Percentiles rank a stretch among this genome's conserved stretches.
These are phyloP conservation scores for Ptilonorhynchus violaceus DNA, from an alignment of 2,113 vertebrate genomes.

Conservation along the genomic window DNA sequence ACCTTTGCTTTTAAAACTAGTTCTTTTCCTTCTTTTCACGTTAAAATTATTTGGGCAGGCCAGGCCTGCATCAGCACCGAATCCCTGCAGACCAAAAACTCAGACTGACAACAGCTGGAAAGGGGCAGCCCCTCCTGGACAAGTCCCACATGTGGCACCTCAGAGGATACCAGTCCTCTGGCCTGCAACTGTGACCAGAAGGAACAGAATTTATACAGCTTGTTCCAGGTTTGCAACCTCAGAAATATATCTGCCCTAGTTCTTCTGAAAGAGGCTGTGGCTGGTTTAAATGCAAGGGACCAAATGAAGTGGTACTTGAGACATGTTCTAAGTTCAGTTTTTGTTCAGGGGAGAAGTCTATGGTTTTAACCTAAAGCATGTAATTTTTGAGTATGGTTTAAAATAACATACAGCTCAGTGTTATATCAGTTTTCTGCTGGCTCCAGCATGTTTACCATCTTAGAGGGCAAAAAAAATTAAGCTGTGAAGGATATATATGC, in stretches of 20 bases:
- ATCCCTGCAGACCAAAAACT: neutral
- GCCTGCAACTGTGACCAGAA: neutral
- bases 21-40: neutral
- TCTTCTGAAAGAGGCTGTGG: neutral
- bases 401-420: neutral
- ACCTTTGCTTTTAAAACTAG: neutral
- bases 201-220: neutral
- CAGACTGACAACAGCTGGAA: neutral
- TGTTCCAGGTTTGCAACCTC: neutral
- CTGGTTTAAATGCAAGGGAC: neutral
- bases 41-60: neutral
- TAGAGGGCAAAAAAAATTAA: neutral
- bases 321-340: neutral
- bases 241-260: neutral
- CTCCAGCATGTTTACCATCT: neutral
- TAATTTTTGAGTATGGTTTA: neutral
- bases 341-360: neutral
- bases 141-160: accelerated
- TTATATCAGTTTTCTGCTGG: neutral
- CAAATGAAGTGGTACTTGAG: neutral
- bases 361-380: neutral
- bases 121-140: neutral
- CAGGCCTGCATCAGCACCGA: neutral
- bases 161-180: neutral
- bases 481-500: neutral